Evolutionary conservation across 2,113 vertebrate species (phyloP), one percentile per base, ranked within the genome.

Genomic region (Henicopernis longicauda): DNA sequence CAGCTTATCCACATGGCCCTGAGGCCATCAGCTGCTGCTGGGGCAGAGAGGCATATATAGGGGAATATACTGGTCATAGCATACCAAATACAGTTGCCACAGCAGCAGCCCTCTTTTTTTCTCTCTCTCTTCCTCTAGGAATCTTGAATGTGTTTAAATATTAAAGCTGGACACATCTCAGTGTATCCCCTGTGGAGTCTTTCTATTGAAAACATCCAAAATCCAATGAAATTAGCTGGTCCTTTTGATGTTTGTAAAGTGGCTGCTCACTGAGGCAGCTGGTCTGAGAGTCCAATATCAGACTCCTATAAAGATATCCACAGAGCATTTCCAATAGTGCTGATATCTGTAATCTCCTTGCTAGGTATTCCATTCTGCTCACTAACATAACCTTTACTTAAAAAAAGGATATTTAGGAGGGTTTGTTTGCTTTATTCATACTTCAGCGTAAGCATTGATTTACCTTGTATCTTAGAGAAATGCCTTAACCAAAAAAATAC

Each of bases 171-270:
- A 88, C 52, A 71, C 31, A 58, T 77, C 38, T 58, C 74, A 62
- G 5, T 77, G 31, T 84, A 82, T 69, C 36, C 74, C 67, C 93
- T 50, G 52, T 34, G 27, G 90, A 95, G 70, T 59, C 42, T 52
- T 97, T 95, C 80, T 86, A 69, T 72, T 83, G 74, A 95, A 91
- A 96, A 92, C 77, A 89, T 85, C 77, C 77, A 42, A 88, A 95
- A 91, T 55, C 49, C 82, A 94, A 89, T 96, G 95, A 93, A 97
- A 95, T 93, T 63, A 81, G 38, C 25, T 47, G 44, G 25, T 58
- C 44, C 66, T 90, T 95, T 85, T 87, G 92, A 90, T 91, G 70
- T 67, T 87, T 90, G 62, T 78, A 59, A 95, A 97, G 73, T 57
- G 73, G 49, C 54, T 84, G 55, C 57, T 87, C 81, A 84, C 55